Conservation (phyloP, 2,888 invertebrate genomes). For the Orgyia antiqua region DNA sequence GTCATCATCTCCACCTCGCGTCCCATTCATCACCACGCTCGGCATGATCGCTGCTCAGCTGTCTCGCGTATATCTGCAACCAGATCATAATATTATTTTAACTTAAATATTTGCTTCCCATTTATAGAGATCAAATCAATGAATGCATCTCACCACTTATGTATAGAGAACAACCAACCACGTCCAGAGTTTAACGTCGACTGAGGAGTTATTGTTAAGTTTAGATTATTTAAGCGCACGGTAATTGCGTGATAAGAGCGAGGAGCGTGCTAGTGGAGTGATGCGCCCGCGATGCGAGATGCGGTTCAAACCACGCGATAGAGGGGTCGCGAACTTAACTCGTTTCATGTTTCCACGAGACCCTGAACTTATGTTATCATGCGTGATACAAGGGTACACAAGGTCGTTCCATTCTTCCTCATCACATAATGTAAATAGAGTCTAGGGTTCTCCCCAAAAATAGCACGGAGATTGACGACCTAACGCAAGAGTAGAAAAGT, state of each 20-base stretch:
- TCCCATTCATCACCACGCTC: slow-evolving; percentile 53
- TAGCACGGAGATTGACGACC: no score
- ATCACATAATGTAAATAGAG: slow-evolving; percentile 11
- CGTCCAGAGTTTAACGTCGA: slow-evolving; percentile 7
- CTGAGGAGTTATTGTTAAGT: slow-evolving; percentile 11
- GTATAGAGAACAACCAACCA: slow-evolving; percentile 3
- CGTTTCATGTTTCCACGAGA: slow-evolving; percentile 48
- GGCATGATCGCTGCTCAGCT: slow-evolving; percentile 44
- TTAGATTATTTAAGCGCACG: slow-evolving; percentile 12
- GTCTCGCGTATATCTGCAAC: slow-evolving; percentile 37
- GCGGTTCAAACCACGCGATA: slow-evolving; percentile 60
- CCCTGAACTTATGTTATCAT: slow-evolving; percentile 43
- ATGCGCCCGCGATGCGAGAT: slow-evolving; percentile 34
- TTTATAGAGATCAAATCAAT: neutral
- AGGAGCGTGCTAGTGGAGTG: slow-evolving; percentile 47
- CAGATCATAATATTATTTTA: slow-evolving; percentile 11
- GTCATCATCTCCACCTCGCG: slow-evolving; percentile 74
- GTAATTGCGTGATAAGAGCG: slow-evolving; percentile 28
- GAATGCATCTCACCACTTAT: slow-evolving; percentile 13
- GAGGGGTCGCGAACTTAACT: slow-evolving; percentile 54
- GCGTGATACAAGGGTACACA: slow-evolving; percentile 54
- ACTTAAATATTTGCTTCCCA: neutral
- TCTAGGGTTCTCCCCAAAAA: no score
- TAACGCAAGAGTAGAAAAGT: no score
- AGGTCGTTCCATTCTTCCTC: slow-evolving; percentile 52